A percentile compares a stretch with the other conserved stretches of the same genome.
Evolutionary conservation across 2,797 vertebrate genomes (phyloP).

Genomic region (Phrynocephalus vlangalii): DNA sequence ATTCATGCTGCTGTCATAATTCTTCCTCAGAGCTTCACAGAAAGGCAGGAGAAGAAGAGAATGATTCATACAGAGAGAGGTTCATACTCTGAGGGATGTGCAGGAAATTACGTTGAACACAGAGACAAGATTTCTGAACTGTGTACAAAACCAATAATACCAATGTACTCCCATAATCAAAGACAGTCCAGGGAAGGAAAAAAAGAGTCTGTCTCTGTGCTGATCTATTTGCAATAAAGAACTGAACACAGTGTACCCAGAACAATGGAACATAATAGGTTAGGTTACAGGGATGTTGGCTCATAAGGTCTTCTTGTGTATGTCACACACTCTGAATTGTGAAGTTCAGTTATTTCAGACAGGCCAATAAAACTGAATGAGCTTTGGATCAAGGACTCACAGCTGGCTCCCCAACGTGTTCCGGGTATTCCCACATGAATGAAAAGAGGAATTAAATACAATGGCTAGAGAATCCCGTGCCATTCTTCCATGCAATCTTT

Average conservation of each 20-base stretch:
- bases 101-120: constrained; percentile 35
- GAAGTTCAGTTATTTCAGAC: not conserved
- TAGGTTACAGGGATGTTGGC: not conserved
- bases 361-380: not conserved
- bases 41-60: constrained; percentile 49
- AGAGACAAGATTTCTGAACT: constrained; percentile 34
- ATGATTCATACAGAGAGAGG: constrained; percentile 35
- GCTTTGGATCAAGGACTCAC: not conserved
- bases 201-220: not conserved
- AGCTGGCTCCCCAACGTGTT: fast-evolving
- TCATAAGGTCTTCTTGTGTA: not conserved
- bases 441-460: not conserved
- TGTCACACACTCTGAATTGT: not conserved
- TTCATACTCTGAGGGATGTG: constrained; percentile 15
- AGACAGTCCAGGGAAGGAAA: constrained; percentile 1
- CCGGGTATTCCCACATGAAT: not conserved
- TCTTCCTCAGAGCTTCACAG: constrained; percentile 47
- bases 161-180: constrained; percentile 28
- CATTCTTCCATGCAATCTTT: too few species aligned
- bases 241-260: not conserved
- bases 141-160: constrained; percentile 21
- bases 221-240: not conserved
- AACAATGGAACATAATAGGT: not conserved
- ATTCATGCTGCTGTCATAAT: constrained; percentile 44
- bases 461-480: too few species aligned